Conservation (phyloP, 2,888 invertebrate genomes). For the Syrista parreyssii region DNA sequence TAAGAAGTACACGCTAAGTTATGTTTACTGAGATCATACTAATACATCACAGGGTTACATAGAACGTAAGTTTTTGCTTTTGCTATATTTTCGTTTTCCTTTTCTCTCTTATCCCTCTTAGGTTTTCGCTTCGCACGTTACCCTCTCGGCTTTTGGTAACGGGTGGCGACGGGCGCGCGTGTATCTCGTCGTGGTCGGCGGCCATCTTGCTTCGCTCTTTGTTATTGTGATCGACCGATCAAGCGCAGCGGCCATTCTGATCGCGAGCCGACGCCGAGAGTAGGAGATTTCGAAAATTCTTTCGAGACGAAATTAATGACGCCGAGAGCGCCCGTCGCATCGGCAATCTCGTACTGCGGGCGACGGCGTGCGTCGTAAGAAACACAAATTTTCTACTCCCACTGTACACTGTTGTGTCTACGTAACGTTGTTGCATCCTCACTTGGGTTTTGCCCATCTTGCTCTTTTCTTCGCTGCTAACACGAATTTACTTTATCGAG, state of each 20-base stretch:
- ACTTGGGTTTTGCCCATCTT: background rate
- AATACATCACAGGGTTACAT: slow-evolving; percentile 67
- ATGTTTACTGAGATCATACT: slow-evolving; percentile 66
- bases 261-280: too few relatives aligned
- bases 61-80: slow-evolving; percentile 53
- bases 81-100: background rate
- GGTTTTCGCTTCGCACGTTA: slow-evolving; percentile 3
- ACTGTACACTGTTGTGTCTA: background rate
- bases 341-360: background rate
- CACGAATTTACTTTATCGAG: background rate
- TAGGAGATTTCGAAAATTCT: too few relatives aligned
- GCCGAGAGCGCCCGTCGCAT: background rate
- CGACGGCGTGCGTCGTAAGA: background rate
- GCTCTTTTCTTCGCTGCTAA: background rate
- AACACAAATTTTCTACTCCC: background rate
- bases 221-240: slow-evolving; percentile 25
- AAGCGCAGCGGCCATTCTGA: too few relatives aligned
- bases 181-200: slow-evolving; percentile 32
- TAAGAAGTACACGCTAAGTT: slow-evolving; percentile 61
- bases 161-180: background rate
- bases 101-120: too few relatives aligned
- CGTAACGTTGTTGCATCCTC: background rate
- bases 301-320: too few relatives aligned
- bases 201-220: slow-evolving; percentile 22
- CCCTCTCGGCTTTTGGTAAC: slow-evolving; percentile 32